Base-by-base conservation (phyloP, 2,113 vertebrate genomes). In the Elanus axillaris region DNA sequence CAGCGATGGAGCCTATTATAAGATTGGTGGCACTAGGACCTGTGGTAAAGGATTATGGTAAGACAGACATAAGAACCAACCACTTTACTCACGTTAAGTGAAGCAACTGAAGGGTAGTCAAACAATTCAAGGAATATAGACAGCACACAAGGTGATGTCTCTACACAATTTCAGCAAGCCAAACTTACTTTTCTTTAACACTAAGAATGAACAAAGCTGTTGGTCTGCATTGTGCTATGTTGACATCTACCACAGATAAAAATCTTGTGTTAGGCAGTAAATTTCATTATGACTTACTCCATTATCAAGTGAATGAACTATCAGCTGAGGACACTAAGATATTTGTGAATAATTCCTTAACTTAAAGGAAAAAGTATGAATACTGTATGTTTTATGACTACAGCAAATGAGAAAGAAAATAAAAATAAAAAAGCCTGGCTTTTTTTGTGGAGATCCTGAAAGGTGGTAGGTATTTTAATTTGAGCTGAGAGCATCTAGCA, bases 21-120 rank as follows among this genome's bases (percentile, higher is more conserved):
- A 99, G 99, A 99, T 99, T 99, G 99, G 99, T 99, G 98, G 99
- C 99, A 98, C 99, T 99, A 99, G 99, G 99, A 99, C 99, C 99
- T 99, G 99, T 98, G 98, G 92, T 97, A 98, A 99, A 99, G 98
- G 99, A 99, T 99, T 98, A 99, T 96, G 98, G 98, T 98, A 98
- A 98, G 98, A 99, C 98, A 99, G 91, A 99, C 97, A 97, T 98
- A 97, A 99, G 98, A 99, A 99, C 98, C 98, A 98, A 98, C 56
- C 94, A 96, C 97, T 98, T 96, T 75, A 68, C 59, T 97, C 92
- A 98, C 78, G 71, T 96, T 79, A 86, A 84, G 95, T 95, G 97
- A 98, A 97, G 96, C 95, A 95, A 95, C 92, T 95, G 96, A 98
- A 98, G 97, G 85, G 90, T 55, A 97, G 82, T 95, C 95, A 97